These are phyloP conservation scores for Petrolisthes manimaculis DNA, from an alignment of 2,888 invertebrate genomes.

Conservation along the genomic window DNA sequence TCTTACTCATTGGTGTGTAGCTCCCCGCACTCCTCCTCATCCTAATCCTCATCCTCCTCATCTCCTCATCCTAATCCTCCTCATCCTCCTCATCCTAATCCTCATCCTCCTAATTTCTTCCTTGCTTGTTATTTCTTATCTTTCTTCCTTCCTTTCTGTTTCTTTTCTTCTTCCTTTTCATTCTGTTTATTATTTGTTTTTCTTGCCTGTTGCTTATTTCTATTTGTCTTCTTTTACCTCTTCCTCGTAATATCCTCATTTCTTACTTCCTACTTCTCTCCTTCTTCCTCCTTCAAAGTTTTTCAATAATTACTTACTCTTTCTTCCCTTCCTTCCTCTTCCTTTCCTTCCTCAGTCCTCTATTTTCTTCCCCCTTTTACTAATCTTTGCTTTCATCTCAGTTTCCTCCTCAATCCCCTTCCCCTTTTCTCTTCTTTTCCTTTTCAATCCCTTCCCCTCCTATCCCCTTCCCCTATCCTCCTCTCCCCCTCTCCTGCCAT, in stretches of 20 bases:
- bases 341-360: no score
- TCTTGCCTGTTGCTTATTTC: not conserved
- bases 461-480: not conserved
- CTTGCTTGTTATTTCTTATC: not conserved
- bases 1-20: not conserved
- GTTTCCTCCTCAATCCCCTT: not conserved
- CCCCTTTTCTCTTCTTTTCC: not conserved
- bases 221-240: not conserved
- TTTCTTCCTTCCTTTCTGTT: not conserved
- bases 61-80: not conserved
- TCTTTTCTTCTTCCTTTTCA: not conserved
- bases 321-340: not conserved
- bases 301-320: no score
- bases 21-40: not conserved
- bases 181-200: not conserved
- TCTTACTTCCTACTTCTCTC: not conserved
- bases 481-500: not conserved
- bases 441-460: not conserved
- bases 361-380: not conserved
- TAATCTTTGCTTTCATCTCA: not conserved
- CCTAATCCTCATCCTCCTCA: not conserved
- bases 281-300: not conserved
- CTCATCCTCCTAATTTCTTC: not conserved
- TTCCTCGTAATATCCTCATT: not conserved
- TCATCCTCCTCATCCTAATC: constrained; percentile 15